Evolutionary conservation across 2,888 invertebrate species (phyloP), one percentile per base, ranked within the genome.

Genomic region (Drosophila trichaetosa): DNA sequence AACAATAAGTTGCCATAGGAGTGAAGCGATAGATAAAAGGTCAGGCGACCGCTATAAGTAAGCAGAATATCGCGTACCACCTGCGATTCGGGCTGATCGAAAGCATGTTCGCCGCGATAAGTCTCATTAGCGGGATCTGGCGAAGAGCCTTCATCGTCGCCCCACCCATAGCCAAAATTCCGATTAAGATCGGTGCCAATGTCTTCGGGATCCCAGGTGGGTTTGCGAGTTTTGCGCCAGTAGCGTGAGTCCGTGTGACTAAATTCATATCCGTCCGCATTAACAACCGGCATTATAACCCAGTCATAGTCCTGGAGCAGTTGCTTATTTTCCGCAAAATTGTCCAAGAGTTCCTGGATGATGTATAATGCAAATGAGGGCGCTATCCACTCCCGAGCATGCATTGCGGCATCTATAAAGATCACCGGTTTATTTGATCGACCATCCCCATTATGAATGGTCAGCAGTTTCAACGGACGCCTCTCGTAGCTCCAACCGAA

Each of bases 261-360:
- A 89, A 93, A 95, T 75, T 94, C 95, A 82, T 96, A 96, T 0
- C 96, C 96, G 90, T 96, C 96, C 3, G 96, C 96, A 90, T 96
- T 96, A 16, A 95, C 94, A 0, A 95, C 91, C 0, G 96, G 96
- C 73, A 96, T 81, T 4, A 95, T 93, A 67, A 95, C 94, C 95
- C 95, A 96, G 86, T 96, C 96, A 46, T 95, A 94, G n/a, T 94
- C 92, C 16, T 94, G 89, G 3, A 95, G 88, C 1, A 96, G 88
- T 31, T 94, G 92, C 3, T 78, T 79, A 73, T 93, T 93, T 2
- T 66, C 77, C 21, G 63, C 84, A 18, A 91, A 90, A 68, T 94
- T 93, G 34, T 94, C 94, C 27, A 95, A 93, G 52, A 96, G 90
- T 64, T 95, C 93, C 66, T 94, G 92, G 18, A 95, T 94, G 48